Evolutionary conservation across 2,113 vertebrate genomes (phyloP), one percentile per base, ranked within the genome.

Genomic region (Larimichthys polyactis): DNA sequence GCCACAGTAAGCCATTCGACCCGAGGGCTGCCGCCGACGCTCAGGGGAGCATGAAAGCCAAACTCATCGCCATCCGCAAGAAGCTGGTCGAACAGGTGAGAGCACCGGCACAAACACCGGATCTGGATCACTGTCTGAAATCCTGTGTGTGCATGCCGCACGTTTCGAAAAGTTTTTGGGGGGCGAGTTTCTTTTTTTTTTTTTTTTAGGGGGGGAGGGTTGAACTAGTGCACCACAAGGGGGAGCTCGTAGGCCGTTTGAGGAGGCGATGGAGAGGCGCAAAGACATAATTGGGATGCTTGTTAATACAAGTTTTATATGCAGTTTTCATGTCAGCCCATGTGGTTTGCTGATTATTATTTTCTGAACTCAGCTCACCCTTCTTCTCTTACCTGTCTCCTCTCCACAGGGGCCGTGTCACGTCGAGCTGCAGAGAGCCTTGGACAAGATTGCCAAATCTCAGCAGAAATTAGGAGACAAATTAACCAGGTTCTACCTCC

Each of bases 401-500:
- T 79, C 84, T 49, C 55, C 11, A 8, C 82, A 98, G 96, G 96
- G 95, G 15, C 98, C 97, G 11, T 99, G 98, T 91, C 96, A 97
- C 78, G 91, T 95, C 7, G 97, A 99, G 75, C 95, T 99, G 72
- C 96, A 97, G 87, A 95, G 91, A 52, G 96, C 96, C 22, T 88
- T 99, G 69, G 96, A 96, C 40, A 97, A 95, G 68, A 88, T 99
- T 20, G 90, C 93, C n/a, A 95, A 94, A 80, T 95, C 94, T 19
- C 97, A 97, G 27, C 96, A 97, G 92, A 95, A 94, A 70, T 79
- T 91, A 0, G 95, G 95, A 74, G 97, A 96, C 69, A 95, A 95
- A 11, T 77, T 97, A 59, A 96, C 95, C 90, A 96, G 94, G 79
- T 99, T 99, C 91, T 99, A 99, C 88, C 95, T 99, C 86, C 98